Percentiles rank a stretch among this genome's conserved stretches.
These are phyloP conservation scores for Drosophila birchii DNA, from an alignment of 2,888 invertebrate genomes.

Conservation along the genomic window DNA sequence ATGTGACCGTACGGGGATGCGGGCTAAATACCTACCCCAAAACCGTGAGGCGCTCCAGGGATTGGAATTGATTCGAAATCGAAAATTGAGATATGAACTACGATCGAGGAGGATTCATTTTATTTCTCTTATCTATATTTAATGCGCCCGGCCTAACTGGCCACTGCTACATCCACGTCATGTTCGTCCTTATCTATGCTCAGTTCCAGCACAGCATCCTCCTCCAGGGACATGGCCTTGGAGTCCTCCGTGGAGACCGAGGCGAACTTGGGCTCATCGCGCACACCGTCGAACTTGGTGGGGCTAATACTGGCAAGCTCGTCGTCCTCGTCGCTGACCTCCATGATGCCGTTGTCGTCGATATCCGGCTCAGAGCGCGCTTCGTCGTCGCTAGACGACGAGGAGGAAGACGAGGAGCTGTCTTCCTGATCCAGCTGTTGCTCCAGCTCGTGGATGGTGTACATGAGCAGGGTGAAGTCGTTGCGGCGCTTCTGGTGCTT, in stretches of 20 bases:
- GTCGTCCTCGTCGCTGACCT: constrained; percentile 76
- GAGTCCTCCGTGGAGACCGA: constrained; percentile 72
- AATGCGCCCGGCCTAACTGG: constrained; percentile 48
- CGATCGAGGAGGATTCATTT: neutral
- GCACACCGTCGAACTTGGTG: constrained; percentile 55
- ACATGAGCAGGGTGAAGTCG: constrained; percentile 94
- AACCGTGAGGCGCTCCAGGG: neutral
- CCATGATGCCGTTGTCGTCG: constrained; percentile 68
- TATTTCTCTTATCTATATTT: constrained; percentile 2
- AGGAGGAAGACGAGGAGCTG: constrained; percentile 85
- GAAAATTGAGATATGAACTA: neutral
- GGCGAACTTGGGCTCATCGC: constrained; percentile 49
- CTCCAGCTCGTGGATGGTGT: constrained; percentile 94
- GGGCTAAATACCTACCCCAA: neutral
- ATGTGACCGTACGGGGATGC: neutral
- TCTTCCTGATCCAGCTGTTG: constrained; percentile 90
- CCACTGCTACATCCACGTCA: constrained; percentile 68
- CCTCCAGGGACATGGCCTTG: constrained; percentile 78
- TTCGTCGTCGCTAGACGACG: constrained; percentile 81
- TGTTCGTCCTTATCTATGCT: constrained; percentile 81
- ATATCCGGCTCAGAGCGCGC: constrained; percentile 47
- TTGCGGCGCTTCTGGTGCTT: constrained; percentile 93
- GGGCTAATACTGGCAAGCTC: constrained; percentile 53
- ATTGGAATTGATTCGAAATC: neutral
- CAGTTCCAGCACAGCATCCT: constrained; percentile 80